A percentile compares a stretch with the other conserved stretches of the same genome.
phyloP scores from a whole-genome alignment of 2,888 invertebrate genomes.

The Helobdella robusta region DNA sequence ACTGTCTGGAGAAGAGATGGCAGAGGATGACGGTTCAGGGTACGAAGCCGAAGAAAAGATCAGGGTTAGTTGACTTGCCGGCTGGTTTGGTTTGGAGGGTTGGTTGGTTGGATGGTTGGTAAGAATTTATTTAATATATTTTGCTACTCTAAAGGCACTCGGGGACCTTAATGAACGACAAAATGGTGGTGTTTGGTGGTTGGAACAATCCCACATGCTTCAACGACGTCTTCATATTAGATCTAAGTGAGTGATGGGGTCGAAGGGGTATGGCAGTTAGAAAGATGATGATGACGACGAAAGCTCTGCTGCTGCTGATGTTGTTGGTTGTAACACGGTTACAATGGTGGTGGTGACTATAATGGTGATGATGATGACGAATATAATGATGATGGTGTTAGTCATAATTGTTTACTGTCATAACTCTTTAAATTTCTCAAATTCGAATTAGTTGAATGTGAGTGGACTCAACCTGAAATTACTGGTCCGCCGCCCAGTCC shows the following conservation, averaged over 20 bases:
- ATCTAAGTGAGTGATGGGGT: constrained; percentile 35
- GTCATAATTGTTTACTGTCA: no score
- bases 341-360: no score
- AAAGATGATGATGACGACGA: background rate
- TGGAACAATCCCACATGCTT: constrained; percentile 47
- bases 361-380: no score
- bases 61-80: constrained; percentile 39
- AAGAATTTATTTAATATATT: constrained; percentile 1
- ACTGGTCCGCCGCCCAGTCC: constrained; percentile 44
- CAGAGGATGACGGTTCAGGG: constrained; percentile 45
- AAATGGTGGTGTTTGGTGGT: constrained; percentile 47
- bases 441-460: constrained; percentile 39
- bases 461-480: constrained; percentile 44
- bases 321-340: no score
- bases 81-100: background rate
- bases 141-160: constrained; percentile 42
- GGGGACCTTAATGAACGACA: constrained; percentile 43
- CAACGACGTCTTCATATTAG: constrained; percentile 45
- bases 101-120: background rate
- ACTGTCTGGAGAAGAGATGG: constrained; percentile 46
- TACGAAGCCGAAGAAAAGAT: constrained; percentile 42
- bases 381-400: no score
- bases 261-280: background rate
- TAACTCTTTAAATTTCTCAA: background rate
- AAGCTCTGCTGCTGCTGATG: no score